These are phyloP conservation scores for Otolemur garnettii DNA, from an alignment of 2,113 vertebrate genomes.

Conservation along the genomic window DNA sequence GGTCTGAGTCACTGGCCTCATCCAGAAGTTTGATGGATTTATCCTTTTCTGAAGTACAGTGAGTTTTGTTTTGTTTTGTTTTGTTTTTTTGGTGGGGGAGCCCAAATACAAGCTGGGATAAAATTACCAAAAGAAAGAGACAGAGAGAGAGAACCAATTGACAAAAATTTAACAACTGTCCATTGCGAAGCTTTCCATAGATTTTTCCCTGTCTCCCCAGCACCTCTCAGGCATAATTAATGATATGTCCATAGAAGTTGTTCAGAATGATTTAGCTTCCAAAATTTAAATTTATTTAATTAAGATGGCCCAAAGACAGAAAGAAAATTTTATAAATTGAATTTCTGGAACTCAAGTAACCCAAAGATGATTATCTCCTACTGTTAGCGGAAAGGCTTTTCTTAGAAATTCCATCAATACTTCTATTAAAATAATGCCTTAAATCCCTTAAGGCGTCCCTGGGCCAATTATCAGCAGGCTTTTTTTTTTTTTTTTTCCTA, in stretches of 20 bases:
- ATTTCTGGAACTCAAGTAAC: not conserved
- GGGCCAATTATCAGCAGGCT: constrained; percentile 66
- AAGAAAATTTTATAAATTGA: constrained; percentile 42
- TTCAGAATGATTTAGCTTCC: constrained; percentile 15
- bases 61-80: too few species aligned
- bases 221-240: not conserved
- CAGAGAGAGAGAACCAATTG: not conserved
- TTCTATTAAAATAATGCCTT: constrained; percentile 60
- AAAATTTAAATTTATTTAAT: constrained; percentile 34
- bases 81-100: not conserved
- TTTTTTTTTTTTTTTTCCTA: constrained; percentile 44
- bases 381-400: constrained; percentile 16
- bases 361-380: constrained; percentile 34
- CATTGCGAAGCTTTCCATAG: not conserved
- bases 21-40: not conserved
- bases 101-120: not conserved
- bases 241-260: not conserved
- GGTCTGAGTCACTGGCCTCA: not conserved
- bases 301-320: not conserved
- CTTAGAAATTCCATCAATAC: constrained; percentile 64
- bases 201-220: not conserved
- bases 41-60: not conserved
- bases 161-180: not conserved
- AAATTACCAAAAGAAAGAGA: not conserved
- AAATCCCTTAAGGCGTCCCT: constrained; percentile 17